phyloP scores from a whole-genome alignment of 2,888 invertebrate species.

The Pristionchus arcanus region DNA sequence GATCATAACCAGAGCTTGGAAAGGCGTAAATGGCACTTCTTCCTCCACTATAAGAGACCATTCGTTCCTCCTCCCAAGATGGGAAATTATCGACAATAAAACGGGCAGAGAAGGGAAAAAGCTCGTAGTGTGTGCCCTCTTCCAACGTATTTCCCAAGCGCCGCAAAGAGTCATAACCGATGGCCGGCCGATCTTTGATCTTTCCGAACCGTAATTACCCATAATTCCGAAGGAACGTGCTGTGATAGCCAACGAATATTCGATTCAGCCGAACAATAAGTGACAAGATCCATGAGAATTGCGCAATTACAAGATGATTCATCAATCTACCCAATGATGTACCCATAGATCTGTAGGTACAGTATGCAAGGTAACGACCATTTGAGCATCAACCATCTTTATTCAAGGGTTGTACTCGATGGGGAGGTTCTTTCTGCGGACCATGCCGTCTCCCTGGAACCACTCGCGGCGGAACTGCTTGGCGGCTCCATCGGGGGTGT shows the following conservation, averaged over 20 bases:
- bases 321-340: not conserved
- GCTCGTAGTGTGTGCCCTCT: not conserved
- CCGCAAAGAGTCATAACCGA: not conserved
- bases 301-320: not conserved
- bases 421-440: constrained; percentile 33
- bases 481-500: too few species aligned
- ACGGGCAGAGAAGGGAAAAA: constrained; percentile 19
- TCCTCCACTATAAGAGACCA: constrained; percentile 19
- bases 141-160: constrained; percentile 26
- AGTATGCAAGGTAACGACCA: not conserved
- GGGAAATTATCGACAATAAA: constrained; percentile 49
- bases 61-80: constrained; percentile 14
- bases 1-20: not conserved
- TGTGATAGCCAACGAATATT: not conserved
- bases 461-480: not conserved
- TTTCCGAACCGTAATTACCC: not conserved
- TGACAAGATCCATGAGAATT: not conserved
- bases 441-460: constrained; percentile 29
- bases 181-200: not conserved
- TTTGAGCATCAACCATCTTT: not conserved
- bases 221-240: not conserved
- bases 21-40: constrained; percentile 24
- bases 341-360: not conserved
- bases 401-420: constrained; percentile 32
- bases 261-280: not conserved